Evolutionary conservation across 2,888 invertebrate species (phyloP).

Genomic region (Fissipunctia ypsillon): DNA sequence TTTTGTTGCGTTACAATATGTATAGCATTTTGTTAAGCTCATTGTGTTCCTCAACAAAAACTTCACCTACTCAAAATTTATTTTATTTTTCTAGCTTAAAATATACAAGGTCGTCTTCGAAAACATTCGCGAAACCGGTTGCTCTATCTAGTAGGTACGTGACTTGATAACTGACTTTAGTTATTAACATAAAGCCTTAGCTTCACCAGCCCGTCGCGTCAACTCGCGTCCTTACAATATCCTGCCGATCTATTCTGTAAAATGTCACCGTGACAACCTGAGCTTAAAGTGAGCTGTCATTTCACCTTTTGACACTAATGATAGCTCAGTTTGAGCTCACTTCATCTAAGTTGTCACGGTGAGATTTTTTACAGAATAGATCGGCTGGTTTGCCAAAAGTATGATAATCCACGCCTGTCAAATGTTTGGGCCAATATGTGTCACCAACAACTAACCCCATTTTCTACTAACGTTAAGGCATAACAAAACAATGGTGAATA

Average conservation of each 20-base stretch:
- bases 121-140: constrained; percentile 35
- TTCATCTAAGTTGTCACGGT: too few relatives aligned
- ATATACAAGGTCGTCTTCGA: constrained; percentile 37
- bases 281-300: background rate
- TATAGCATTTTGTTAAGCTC: background rate
- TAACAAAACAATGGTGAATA: constrained; percentile 55
- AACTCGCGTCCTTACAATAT: background rate
- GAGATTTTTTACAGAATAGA: too few relatives aligned
- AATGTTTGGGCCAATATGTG: constrained; percentile 15
- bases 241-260: background rate
- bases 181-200: background rate
- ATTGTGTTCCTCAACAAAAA: constrained; percentile 16
- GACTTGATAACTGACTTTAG: constrained; percentile 3
- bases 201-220: too few relatives aligned
- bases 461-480: constrained; percentile 1
- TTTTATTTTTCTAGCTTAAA: constrained; percentile 15
- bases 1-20: background rate
- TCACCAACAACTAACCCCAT: constrained; percentile 9
- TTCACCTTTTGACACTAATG: background rate
- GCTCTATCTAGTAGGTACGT: constrained; percentile 9
- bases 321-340: too few relatives aligned
- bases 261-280: background rate
- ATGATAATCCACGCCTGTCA: background rate
- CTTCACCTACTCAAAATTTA: background rate
- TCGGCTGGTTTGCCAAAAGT: background rate